Evolutionary conservation across 2,113 vertebrate species (phyloP), one percentile per base, ranked within the genome.

Genomic region (Melanotaenia duboulayi): DNA sequence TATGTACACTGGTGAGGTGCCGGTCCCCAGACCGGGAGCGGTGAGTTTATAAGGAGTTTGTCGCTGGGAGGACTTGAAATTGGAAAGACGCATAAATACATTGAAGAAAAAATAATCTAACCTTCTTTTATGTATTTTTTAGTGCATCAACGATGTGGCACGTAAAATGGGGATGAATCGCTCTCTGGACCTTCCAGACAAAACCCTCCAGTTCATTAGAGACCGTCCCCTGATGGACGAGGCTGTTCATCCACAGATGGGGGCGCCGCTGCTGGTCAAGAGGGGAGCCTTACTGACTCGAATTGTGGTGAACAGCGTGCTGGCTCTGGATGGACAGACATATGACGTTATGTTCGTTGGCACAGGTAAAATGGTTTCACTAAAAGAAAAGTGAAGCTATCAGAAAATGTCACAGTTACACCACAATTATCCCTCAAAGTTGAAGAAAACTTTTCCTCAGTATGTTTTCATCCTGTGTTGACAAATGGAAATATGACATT

Each of bases 291-390:
- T 79, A 57, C 89, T 93, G n/a, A 92, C 92, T 32, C 91, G 89
- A 57, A 90, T 94, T 2, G 93, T 90, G 0, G 94, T 94, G 69
- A 92, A 94, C 74, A 77, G 80, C 8, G 81, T 89, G 49, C 11
- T 56, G 37, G 88, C 90, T 17, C 88, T 93, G 17, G 88, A 95
- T 0, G 78, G 91, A 46, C 40, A 90, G 64, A 75, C 4, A 0
- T 73, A 93, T 1, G 54, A 77, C 0, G 89, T 95, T 57, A 92
- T 95, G 89, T 96, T 95, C 81, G 86, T 92, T 22, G 95, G 93
- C 83, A 94, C 95, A 52, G 95, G 95, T 94, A 80, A 78, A 55
- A 24, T 16, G 56, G 44, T 48, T 50, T 49, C 23, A 48, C 4
- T 35, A 2, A 19, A 24, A 11, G 39, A 8, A 2, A 13, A 37